These are phyloP conservation scores for Oxystoma pomonae DNA, from an alignment of 2,888 invertebrate genomes.

Conservation along the genomic window DNA sequence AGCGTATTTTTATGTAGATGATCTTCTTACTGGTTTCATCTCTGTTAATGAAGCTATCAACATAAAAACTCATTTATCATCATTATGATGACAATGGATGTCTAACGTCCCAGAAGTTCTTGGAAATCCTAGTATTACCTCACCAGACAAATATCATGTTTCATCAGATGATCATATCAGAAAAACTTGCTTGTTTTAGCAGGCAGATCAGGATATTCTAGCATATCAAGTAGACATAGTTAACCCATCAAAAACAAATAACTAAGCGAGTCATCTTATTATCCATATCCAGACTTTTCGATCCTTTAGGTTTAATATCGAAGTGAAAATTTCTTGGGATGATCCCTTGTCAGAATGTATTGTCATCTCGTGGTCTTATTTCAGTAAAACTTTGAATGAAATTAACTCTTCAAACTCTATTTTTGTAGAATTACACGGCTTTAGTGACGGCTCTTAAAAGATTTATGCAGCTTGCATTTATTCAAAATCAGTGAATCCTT, in stretches of 20 bases:
- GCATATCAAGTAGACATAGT: not conserved
- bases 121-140: not conserved
- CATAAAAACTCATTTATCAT: not conserved
- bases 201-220: constrained; percentile 10
- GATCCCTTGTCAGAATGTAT: not conserved
- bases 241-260: not conserved
- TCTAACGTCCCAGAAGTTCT: not conserved
- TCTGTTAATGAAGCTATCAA: not conserved
- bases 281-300: constrained; percentile 19
- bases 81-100: not conserved
- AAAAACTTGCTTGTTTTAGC: constrained; percentile 17
- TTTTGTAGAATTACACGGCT: constrained; percentile 15
- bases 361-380: constrained; percentile 7
- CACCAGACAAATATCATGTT: not conserved
- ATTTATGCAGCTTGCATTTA: not conserved
- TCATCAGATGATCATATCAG: constrained; percentile 1
- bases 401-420: not conserved
- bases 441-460: constrained; percentile 12
- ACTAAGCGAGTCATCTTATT: constrained; percentile 18
- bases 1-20: constrained; percentile 7
- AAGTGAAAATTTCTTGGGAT: constrained; percentile 5
- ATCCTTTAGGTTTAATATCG: constrained; percentile 20
- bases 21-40: not conserved
- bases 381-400: not conserved
- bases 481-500: not conserved